These are phyloP conservation scores for Cataglyphis albicans DNA, from an alignment of 2,888 invertebrate genomes.

Conservation along the genomic window DNA sequence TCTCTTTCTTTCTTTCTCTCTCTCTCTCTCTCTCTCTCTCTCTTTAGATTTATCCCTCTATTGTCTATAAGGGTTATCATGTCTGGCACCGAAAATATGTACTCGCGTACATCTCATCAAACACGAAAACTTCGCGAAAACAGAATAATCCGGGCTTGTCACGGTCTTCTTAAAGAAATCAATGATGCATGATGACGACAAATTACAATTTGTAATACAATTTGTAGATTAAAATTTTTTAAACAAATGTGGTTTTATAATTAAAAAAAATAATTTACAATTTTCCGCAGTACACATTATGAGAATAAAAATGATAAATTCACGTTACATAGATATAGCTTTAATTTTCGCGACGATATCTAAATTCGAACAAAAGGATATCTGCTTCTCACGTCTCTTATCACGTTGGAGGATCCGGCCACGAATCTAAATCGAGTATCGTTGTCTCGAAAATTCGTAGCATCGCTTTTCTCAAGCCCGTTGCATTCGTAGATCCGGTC, in stretches of 20 bases:
- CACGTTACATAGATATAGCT: too few species aligned
- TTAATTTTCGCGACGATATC: background rate
- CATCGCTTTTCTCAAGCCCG: background rate
- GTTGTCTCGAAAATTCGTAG: constrained; percentile 19
- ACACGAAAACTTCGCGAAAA: constrained; percentile 30
- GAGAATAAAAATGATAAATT: background rate
- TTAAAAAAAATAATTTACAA: background rate
- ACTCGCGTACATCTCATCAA: constrained; percentile 38
- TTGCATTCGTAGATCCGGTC: constrained; percentile 35
- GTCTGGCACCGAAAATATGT: constrained; percentile 49
- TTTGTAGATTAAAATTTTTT: constrained; percentile 15
- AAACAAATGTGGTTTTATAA: background rate
- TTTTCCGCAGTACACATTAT: background rate
- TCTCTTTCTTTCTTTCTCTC: constrained; percentile 52
- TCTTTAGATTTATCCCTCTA: constrained; percentile 67
- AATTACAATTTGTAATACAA: background rate
- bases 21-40: constrained; percentile 24
- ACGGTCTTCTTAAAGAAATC: background rate
- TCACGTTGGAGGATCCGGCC: background rate
- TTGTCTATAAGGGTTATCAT: constrained; percentile 66
- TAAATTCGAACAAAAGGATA: background rate
- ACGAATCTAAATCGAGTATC: background rate
- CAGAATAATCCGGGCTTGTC: constrained; percentile 19
- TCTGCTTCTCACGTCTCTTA: background rate
- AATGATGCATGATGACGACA: background rate